phyloP scores from a whole-genome alignment of 2,797 vertebrate genomes.

The Rallus crepitans region DNA sequence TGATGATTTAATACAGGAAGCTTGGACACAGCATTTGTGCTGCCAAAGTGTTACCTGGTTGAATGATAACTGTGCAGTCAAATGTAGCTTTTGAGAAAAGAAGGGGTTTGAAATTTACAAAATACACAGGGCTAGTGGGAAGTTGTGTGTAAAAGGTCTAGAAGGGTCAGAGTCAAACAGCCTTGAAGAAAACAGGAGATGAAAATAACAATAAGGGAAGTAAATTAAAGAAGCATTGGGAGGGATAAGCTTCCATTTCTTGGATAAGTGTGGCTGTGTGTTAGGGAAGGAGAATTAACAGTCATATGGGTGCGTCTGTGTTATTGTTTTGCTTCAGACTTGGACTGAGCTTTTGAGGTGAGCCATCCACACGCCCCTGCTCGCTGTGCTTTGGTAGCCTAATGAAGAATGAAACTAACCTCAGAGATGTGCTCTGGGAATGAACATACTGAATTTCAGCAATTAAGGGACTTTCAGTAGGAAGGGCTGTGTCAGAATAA shows the following conservation, averaged over 20 bases:
- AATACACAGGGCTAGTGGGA: not conserved
- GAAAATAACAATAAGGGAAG: not conserved
- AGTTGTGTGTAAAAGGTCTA: not conserved
- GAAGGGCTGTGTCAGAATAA: not conserved
- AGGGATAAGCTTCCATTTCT: not conserved
- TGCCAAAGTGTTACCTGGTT: not conserved
- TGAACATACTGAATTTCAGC: not conserved
- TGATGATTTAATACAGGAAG: not conserved
- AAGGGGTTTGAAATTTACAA: not conserved
- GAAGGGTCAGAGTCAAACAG: not conserved
- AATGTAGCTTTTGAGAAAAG: not conserved
- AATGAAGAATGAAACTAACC: not conserved
- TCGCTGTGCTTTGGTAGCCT: not conserved
- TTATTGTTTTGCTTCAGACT: not conserved
- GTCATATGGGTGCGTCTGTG: not conserved
- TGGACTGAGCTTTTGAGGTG: not conserved
- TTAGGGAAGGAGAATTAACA: not conserved
- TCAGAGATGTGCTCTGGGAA: not conserved
- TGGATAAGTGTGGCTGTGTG: not conserved
- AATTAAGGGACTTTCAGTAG: not conserved
- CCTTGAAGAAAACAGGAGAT: not conserved
- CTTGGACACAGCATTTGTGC: not conserved
- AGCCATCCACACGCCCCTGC: not conserved
- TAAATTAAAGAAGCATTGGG: not conserved
- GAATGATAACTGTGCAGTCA: not conserved